Evolutionary conservation across 2,113 vertebrate genomes (phyloP).

Genomic region (Laticauda colubrina): DNA sequence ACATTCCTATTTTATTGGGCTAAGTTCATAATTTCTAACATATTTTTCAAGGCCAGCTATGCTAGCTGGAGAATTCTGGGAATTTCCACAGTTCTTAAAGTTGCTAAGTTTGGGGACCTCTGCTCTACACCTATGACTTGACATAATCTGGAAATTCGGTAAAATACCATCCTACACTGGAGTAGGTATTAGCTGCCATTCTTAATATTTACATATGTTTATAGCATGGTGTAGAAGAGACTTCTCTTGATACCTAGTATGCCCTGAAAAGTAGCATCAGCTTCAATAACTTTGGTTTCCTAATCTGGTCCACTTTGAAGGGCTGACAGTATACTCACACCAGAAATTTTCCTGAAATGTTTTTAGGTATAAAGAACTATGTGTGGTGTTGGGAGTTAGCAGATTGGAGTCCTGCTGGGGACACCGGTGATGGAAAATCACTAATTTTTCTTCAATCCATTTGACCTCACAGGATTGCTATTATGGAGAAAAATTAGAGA

Average conservation of each 20-base stretch:
- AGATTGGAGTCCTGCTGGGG: background rate
- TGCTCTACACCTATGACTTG: background rate
- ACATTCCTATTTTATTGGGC: background rate
- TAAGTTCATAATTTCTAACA: background rate
- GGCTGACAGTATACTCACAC: background rate
- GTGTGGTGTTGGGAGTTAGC: background rate
- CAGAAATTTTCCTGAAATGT: background rate
- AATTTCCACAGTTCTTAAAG: no score
- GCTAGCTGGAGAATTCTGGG: no score
- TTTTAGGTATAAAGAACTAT: background rate
- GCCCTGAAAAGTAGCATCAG: background rate
- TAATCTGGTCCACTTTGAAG: background rate
- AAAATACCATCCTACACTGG: background rate
- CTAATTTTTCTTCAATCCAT: background rate
- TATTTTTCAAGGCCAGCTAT: background rate
- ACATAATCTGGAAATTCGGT: background rate
- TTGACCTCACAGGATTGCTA: background rate
- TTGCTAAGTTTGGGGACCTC: no score
- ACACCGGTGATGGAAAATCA: background rate
- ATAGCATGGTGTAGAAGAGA: background rate
- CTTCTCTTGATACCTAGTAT: background rate
- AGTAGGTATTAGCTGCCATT: background rate
- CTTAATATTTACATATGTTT: accelerated
- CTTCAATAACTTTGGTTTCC: background rate
- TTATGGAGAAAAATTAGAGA: background rate